Evolutionary conservation across 1,140 invertebrate species (phyloP).

Genomic region (Drosophila auraria): DNA sequence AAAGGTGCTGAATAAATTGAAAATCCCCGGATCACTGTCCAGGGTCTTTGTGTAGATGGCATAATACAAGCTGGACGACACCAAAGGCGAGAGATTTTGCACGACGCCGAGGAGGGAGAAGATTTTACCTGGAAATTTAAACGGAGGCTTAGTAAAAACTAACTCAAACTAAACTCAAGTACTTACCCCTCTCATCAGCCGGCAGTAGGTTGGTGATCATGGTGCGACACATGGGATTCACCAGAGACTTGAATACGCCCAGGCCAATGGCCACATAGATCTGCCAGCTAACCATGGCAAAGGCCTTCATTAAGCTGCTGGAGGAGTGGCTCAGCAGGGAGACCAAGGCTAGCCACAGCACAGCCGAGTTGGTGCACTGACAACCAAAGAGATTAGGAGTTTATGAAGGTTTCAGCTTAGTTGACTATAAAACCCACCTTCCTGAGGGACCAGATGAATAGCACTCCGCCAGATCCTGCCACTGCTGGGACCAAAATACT

Average conservation of each 20-base stretch:
- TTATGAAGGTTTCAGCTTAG: background rate
- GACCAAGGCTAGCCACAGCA: slow-evolving; percentile 67
- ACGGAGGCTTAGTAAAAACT: no score
- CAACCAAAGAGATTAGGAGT: rapidly evolving
- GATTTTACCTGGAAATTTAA: slow-evolving; percentile 85
- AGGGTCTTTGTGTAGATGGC: slow-evolving; percentile 87
- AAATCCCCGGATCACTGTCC: slow-evolving; percentile 86
- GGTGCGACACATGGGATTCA: slow-evolving; percentile 88
- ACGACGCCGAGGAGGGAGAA: slow-evolving; percentile 87
- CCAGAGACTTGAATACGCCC: slow-evolving; percentile 86
- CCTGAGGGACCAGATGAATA: slow-evolving; percentile 86
- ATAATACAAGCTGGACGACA: slow-evolving; percentile 87
- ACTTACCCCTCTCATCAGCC: slow-evolving; percentile 85
- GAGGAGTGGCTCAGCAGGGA: slow-evolving; percentile 78
- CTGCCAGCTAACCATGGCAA: slow-evolving; percentile 88
- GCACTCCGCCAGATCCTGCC: slow-evolving; percentile 75
- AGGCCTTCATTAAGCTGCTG: slow-evolving; percentile 86
- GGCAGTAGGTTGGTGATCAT: slow-evolving; percentile 89
- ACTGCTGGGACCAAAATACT: slow-evolving; percentile 85
- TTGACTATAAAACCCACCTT: slow-evolving; percentile 59
- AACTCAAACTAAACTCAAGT: no score
- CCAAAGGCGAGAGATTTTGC: slow-evolving; percentile 87
- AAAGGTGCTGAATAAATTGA: slow-evolving; percentile 86
- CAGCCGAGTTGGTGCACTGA: slow-evolving; percentile 61
- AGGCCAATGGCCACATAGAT: slow-evolving; percentile 87